Evolutionary conservation across 1,140 invertebrate species (phyloP), one percentile per base, ranked within the genome.

Genomic region (Drosophila sproati): DNA sequence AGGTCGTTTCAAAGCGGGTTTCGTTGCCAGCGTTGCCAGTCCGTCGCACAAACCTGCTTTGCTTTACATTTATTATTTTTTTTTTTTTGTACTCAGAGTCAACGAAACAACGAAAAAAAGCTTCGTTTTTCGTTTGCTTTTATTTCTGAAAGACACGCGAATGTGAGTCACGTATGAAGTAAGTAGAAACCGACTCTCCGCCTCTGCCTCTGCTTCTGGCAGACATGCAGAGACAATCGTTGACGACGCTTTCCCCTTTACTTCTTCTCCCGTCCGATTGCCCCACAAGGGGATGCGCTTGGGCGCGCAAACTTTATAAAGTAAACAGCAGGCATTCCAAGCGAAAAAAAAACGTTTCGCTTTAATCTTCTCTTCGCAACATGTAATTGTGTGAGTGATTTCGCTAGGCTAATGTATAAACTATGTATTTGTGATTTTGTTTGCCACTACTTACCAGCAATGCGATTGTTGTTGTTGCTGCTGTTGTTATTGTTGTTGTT

Each of bases 371-470:
- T 20, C 20, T 20, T 66, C 52, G 39, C 64, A 56, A 71, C 50
- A 43, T 43, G 10, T 43, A 56, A 62, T 59, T 73, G 66, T 59
- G 62, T 59, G 62, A 68, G 55, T 68, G 60, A 68, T 68, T 68
- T 51, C 34, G 55, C 37, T 60, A 37, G 52, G 52, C 54, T 59
- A 39, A 59, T 37, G 20, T 20, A 50, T 68, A n/a, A 61, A 80
- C 63, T 57, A 50, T 47, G 51, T 73, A 63, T 59, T 37, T 59
- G 31, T 41, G 12, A 54, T 37, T 34, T 55, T 45, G 39, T 54
- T 62, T 52, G 20, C 7, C 55, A 94, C 93, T 90, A 94, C 93
- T 90, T 93, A 94, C 94, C 93, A 92, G 94, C 93, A 71, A 93
- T 91, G 51, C 94, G 93, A 89, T 83, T 88, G 57, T 64, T 86